Percentiles rank a stretch among this genome's conserved stretches.
phyloP scores from a whole-genome alignment of 2,113 vertebrate species.

The Myiagra hebetior region DNA sequence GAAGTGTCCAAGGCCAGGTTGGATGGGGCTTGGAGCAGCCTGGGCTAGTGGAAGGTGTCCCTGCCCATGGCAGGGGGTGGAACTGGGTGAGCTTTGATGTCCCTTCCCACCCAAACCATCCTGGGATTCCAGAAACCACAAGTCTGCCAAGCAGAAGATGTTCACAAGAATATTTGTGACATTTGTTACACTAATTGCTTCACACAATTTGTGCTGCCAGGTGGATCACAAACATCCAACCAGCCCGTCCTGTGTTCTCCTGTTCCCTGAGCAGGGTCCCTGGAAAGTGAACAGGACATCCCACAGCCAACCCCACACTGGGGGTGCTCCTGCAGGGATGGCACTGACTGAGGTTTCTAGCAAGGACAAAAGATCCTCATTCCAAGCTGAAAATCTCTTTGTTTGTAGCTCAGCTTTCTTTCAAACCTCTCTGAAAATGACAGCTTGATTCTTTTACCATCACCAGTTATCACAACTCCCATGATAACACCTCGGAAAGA shows the following conservation, averaged over 20 bases:
- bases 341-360: not conserved
- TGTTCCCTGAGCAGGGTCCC: not conserved
- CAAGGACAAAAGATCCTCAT: not conserved
- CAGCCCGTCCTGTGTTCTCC: not conserved
- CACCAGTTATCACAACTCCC: not conserved
- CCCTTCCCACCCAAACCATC: not conserved
- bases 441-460: not conserved
- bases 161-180: no score
- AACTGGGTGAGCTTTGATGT: not conserved
- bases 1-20: not conserved
- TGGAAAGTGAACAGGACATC: not conserved
- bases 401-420: not conserved
- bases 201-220: not conserved
- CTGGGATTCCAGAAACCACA: not conserved
- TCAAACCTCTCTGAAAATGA: not conserved
- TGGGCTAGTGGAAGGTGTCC: not conserved
- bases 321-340: not conserved
- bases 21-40: accelerated
- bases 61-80: not conserved
- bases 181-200: not conserved
- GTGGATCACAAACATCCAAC: not conserved
- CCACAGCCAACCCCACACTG: not conserved
- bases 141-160: not conserved
- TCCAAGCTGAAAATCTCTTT: not conserved
- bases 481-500: not conserved